phyloP scores from a whole-genome alignment of 2,797 vertebrate genomes.

The Tauraco hartlaubi region DNA sequence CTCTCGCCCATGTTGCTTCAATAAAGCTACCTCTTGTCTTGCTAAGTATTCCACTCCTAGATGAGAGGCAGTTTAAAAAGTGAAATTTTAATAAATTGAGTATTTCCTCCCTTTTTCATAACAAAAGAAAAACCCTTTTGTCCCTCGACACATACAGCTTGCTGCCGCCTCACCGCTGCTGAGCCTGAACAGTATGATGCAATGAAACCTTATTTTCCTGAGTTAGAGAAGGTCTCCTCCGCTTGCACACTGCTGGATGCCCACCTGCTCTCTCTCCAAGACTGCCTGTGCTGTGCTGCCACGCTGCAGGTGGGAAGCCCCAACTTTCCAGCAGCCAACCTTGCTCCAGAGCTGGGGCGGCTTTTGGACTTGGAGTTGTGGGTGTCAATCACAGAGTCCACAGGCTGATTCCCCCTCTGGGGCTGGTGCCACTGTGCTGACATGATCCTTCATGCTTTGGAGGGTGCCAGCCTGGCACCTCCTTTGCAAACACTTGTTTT shows the following conservation, averaged over 20 bases:
- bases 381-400: fast-evolving
- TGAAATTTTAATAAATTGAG: background rate
- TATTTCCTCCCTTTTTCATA: background rate
- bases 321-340: background rate
- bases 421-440: background rate
- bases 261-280: fast-evolving
- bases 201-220: background rate
- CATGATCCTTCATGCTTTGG: background rate
- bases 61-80: background rate
- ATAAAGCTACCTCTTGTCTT: background rate
- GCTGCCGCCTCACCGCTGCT: background rate
- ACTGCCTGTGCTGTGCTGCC: fast-evolving
- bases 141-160: background rate
- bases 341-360: background rate
- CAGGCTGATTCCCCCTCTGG: fast-evolving
- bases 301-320: background rate
- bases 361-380: background rate
- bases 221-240: background rate
- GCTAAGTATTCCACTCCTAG: background rate
- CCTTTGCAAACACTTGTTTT: background rate
- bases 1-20: background rate
- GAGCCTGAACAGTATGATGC: background rate
- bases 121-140: background rate
- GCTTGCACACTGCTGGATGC: background rate
- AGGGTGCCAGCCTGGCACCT: background rate